A percentile compares a stretch with the other conserved stretches of the same genome.
These are phyloP conservation scores for Isichthys henryi DNA, from an alignment of 2,113 vertebrate species.

Conservation along the genomic window DNA sequence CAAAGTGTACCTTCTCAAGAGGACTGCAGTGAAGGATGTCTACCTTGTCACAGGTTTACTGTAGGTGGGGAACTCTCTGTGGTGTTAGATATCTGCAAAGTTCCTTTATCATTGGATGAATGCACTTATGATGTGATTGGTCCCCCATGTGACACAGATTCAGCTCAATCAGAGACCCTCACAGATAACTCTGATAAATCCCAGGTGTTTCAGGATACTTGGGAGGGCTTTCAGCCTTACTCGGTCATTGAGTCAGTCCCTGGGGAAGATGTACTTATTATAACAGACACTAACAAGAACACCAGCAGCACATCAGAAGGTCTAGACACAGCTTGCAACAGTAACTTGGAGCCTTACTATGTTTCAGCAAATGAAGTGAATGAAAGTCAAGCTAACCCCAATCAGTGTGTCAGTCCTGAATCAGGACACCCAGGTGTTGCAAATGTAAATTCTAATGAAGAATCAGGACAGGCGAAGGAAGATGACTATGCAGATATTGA, in stretches of 20 bases:
- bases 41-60: conserved; percentile 19
- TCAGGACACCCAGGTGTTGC: conserved; percentile 12
- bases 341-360: conserved; percentile 55
- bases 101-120: conserved; percentile 57
- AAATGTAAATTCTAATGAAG: conserved; percentile 26
- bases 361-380: conserved; percentile 56
- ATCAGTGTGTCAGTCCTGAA: conserved; percentile 24
- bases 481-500: conserved; percentile 65
- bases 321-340: conserved; percentile 26
- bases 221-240: conserved; percentile 61
- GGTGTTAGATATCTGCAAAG: conserved; percentile 45
- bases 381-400: conserved; percentile 41
- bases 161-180: conserved; percentile 61
- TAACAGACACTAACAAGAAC: conserved; percentile 51
- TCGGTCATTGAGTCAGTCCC: conserved; percentile 60
- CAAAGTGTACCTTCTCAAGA: conserved; percentile 24
- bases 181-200: conserved; percentile 61
- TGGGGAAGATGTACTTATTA: conserved; percentile 28
- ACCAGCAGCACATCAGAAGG: conserved; percentile 26
- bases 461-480: conserved; percentile 27
- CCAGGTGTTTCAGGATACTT: conserved; percentile 54
- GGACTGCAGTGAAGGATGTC: conserved; percentile 28
- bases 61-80: conserved; percentile 40
- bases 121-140: conserved; percentile 66
- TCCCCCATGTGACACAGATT: conserved; percentile 50